Percentiles rank a stretch among this genome's conserved stretches.
These are phyloP conservation scores for Metridium senile DNA, from an alignment of 92 coral and sea anemone genomes.

Conservation along the genomic window DNA sequence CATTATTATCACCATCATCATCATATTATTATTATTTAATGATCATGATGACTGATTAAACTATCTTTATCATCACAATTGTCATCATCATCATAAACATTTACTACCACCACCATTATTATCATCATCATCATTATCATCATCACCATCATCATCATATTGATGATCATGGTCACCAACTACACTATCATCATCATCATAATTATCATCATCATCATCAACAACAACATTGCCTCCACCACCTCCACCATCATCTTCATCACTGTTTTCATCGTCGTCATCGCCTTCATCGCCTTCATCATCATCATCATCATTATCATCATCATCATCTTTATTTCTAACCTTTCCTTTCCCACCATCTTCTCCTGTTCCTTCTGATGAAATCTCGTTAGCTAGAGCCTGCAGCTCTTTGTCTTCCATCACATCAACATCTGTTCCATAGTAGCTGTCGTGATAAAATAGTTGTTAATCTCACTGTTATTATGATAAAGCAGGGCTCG, in stretches of 20 bases:
- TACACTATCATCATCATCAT: neutral
- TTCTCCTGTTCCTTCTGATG: slow-evolving; percentile 72
- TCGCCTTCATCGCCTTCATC: neutral
- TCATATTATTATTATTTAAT: too few species aligned
- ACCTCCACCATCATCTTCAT: neutral
- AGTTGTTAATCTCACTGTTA: neutral
- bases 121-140: neutral
- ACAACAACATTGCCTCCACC: neutral
- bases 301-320: slow-evolving; percentile 1
- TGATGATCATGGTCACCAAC: neutral
- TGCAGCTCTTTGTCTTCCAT: slow-evolving; percentile 71
- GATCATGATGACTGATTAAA: too few species aligned
- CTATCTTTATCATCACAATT: neutral
- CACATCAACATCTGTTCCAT: slow-evolving; percentile 58
- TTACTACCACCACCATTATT: neutral
- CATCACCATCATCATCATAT: neutral
- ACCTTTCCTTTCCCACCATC: slow-evolving; percentile 91
- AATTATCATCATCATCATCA: neutral
- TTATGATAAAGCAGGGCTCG: neutral
- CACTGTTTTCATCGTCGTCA: neutral
- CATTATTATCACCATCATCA: neutral
- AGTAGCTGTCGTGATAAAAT: slow-evolving; percentile 53
- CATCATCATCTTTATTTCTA: neutral
- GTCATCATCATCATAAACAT: neutral
- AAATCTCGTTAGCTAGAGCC: slow-evolving; percentile 84